phyloP scores from a whole-genome alignment of 2,113 vertebrate genomes.

The Sander vitreus region DNA sequence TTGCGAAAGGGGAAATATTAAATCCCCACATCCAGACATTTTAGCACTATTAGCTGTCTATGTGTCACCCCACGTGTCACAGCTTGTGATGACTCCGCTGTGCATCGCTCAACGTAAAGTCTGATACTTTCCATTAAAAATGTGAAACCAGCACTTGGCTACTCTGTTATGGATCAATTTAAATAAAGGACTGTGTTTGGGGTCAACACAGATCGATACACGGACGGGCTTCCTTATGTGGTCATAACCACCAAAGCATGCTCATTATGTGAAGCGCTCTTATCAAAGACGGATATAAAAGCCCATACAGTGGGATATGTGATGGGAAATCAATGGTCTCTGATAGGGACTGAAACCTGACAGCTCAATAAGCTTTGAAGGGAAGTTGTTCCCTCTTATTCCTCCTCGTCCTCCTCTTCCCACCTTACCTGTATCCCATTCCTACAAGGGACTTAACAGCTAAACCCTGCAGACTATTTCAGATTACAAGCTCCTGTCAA shows the following conservation, averaged over 20 bases:
- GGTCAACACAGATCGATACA: slow-evolving; percentile 74
- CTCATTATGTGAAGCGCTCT: slow-evolving; percentile 43
- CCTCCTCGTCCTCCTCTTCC: slow-evolving; percentile 15
- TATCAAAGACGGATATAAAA: slow-evolving; percentile 51
- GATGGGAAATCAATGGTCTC: slow-evolving; percentile 75
- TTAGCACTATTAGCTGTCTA: slow-evolving; percentile 37
- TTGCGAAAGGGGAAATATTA: slow-evolving; percentile 37
- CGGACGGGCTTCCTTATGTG: slow-evolving; percentile 61
- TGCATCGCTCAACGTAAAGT: slow-evolving; percentile 10
- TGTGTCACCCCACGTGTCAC: slow-evolving; percentile 15
- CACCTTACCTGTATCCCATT: slow-evolving; percentile 45
- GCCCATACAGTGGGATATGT: slow-evolving; percentile 45
- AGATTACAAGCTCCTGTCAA: slow-evolving; percentile 73
- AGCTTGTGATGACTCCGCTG: slow-evolving; percentile 27
- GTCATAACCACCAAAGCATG: slow-evolving; percentile 60
- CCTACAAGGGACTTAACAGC: slow-evolving; percentile 68
- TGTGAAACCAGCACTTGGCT: slow-evolving; percentile 55
- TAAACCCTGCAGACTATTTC: slow-evolving; percentile 64
- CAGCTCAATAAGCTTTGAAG: slow-evolving; percentile 76
- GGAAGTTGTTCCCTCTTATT: slow-evolving; percentile 46
- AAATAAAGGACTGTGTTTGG: slow-evolving; percentile 59
- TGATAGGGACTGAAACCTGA: slow-evolving; percentile 71
- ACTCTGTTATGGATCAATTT: slow-evolving; percentile 64
- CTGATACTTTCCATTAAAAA: slow-evolving; percentile 60
- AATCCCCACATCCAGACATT: slow-evolving; percentile 22